Conservation (phyloP, 2,113 vertebrate species). For the Ivindomyrus marchei region DNA sequence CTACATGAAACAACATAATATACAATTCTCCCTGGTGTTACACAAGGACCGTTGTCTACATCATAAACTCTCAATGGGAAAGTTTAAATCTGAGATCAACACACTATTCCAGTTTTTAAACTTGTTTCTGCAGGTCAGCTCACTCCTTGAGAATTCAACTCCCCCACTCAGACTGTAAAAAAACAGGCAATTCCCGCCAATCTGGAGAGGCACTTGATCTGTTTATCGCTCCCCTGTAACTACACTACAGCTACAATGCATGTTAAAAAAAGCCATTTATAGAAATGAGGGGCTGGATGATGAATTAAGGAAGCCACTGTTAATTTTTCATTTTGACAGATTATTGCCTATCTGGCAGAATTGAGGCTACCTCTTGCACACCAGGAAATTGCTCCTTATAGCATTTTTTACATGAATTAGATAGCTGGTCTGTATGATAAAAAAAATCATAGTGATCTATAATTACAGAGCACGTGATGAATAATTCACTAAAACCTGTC, state of each 20-base stretch:
- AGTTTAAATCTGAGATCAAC: background rate
- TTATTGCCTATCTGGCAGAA: slow-evolving; percentile 65
- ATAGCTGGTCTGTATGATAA: slow-evolving; percentile 66
- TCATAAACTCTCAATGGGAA: background rate
- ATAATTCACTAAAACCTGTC: slow-evolving; percentile 74
- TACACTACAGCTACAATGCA: slow-evolving; percentile 43
- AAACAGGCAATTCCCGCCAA: slow-evolving; percentile 19
- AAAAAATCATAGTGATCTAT: slow-evolving; percentile 73
- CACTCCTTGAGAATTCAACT: slow-evolving; percentile 29
- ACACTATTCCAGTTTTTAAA: background rate
- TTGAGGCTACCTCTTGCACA: slow-evolving; percentile 55
- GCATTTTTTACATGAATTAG: slow-evolving; percentile 58
- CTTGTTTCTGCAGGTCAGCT: slow-evolving; percentile 14
- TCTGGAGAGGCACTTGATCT: slow-evolving; percentile 45
- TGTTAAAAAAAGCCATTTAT: slow-evolving; percentile 50
- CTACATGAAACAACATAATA: background rate
- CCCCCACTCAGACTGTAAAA: slow-evolving; percentile 42
- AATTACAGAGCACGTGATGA: slow-evolving; percentile 73
- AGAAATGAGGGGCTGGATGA: slow-evolving; percentile 64
- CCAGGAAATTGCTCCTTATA: slow-evolving; percentile 61
- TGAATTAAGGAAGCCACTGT: slow-evolving; percentile 69
- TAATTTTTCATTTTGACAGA: slow-evolving; percentile 83
- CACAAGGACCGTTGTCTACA: background rate
- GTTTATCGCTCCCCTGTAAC: slow-evolving; percentile 43
- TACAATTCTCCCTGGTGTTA: background rate